These are phyloP conservation scores for Pelosia muscerda DNA, from an alignment of 2,888 invertebrate genomes.

Conservation along the genomic window DNA sequence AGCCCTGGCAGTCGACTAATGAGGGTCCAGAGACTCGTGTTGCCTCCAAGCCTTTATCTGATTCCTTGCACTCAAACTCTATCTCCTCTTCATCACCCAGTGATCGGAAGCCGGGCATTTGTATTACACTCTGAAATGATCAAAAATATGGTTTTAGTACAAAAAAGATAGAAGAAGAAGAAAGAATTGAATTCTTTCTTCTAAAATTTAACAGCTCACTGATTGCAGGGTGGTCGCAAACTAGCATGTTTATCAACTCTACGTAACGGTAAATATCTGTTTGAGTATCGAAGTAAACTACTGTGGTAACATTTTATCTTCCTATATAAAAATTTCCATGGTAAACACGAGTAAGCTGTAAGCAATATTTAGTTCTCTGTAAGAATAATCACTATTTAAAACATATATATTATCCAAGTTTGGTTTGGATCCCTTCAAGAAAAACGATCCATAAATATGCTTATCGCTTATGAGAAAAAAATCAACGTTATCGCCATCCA, in stretches of 20 bases:
- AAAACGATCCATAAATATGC: conserved; percentile 54
- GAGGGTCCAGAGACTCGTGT: conserved; percentile 93
- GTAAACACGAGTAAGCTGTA: background rate
- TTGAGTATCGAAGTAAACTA: background rate
- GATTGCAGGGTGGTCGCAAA: background rate
- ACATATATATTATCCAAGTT: conserved; percentile 56
- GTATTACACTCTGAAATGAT: conserved; percentile 93
- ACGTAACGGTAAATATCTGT: background rate
- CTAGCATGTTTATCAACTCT: background rate
- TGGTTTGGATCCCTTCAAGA: conserved; percentile 49
- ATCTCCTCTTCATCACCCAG: conserved; percentile 95
- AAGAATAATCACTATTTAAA: background rate
- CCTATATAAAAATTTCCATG: background rate
- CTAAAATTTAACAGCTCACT: background rate
- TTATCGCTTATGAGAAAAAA: conserved; percentile 68
- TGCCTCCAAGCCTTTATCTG: conserved; percentile 95
- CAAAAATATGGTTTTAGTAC: background rate
- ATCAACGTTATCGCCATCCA: conserved; percentile 71
- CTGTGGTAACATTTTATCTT: background rate
- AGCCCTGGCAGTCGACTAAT: conserved; percentile 93
- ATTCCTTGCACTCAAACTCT: conserved; percentile 94
- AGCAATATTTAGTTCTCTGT: background rate
- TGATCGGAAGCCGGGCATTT: conserved; percentile 96
- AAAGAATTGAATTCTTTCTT: background rate
- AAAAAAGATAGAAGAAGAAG: no score